Base-by-base conservation (phyloP, 2,888 invertebrate species). In the Listrodromus nycthemerus region DNA sequence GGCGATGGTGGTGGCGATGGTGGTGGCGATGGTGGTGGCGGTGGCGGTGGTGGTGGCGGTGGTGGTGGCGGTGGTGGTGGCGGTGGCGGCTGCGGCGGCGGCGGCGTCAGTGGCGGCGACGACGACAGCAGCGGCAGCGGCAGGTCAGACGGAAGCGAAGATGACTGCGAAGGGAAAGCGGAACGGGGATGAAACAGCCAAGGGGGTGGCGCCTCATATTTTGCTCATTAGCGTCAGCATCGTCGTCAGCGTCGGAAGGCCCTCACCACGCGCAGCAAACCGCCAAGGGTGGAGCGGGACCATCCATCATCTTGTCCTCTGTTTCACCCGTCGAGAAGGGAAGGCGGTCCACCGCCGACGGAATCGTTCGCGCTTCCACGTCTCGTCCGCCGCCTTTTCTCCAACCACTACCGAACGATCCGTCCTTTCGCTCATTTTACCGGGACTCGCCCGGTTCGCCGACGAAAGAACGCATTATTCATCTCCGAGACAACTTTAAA, bases 171-270 rank as follows among this genome's bases (percentile, higher is more conserved):
- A 61, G 82, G 78, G 80, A 69, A 84, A 79, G 85, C 82, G 84
- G 74, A 78, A 80, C 74, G 87, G 70, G 84, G 78, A 69, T 75
- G 84, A 78, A 81, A 84, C 78, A 76, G 75, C 74, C 79, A 84
- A 87, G 88, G 89, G 91, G 90, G 89, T 91, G 91, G 91, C 91
- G 92, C 92, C 92, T 92, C 92, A 92, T 93, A 92, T 93, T 93
- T 93, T 93, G 92, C 93, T 93, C 93, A 93, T 93, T 93, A 93
- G 93, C 92, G 93, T 92, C 92, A 92, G 92, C 92, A 90, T 90
- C 91, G 92, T 91, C 91, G 92, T 92, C 90, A 91, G 91, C 91
- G 91, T 90, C 91, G 90, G 89, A 91, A 90, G 90, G 90, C 90
- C 91, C 92, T 91, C 90, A 88, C 89, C 89, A 91, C 88, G 89